Conservation (phyloP, 2,888 invertebrate species). For the Phaonia tiefii region DNA sequence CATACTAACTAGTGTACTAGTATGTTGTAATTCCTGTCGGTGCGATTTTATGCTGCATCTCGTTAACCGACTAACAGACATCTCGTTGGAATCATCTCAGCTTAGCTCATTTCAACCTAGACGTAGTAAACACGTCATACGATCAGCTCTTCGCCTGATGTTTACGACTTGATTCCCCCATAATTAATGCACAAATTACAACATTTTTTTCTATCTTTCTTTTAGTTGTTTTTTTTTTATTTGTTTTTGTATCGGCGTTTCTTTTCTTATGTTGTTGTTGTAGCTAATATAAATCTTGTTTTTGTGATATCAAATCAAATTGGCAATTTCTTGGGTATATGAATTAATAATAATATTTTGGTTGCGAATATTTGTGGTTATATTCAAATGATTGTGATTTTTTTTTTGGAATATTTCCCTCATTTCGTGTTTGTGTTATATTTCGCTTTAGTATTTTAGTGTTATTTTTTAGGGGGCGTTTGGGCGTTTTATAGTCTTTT, state of each 20-base stretch:
- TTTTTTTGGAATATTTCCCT: not conserved
- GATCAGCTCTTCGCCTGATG: too few species aligned
- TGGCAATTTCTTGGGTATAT: slow-evolving; percentile 25
- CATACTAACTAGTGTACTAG: too few species aligned
- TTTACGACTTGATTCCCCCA: too few species aligned
- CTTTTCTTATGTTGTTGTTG: not conserved
- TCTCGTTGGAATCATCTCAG: not conserved
- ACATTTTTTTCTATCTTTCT: slow-evolving; percentile 2
- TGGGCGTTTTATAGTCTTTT: slow-evolving; percentile 4
- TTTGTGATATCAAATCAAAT: slow-evolving; percentile 1
- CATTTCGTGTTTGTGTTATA: not conserved
- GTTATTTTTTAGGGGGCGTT: slow-evolving; percentile 10
- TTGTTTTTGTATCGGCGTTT: not conserved
- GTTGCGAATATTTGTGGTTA: not conserved
- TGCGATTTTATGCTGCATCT: slow-evolving; percentile 38
- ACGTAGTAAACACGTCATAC: too few species aligned
- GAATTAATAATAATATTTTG: slow-evolving; percentile 17
- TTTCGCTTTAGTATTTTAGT: not conserved
- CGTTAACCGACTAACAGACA: too few species aligned
- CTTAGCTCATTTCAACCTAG: too few species aligned
- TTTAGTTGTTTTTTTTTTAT: slow-evolving; percentile 15
- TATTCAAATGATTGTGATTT: not conserved
- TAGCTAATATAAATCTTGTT: not conserved
- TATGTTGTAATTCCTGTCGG: slow-evolving; percentile 7
- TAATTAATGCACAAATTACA: slow-evolving; percentile 48